Percentiles rank a stretch among this genome's conserved stretches.
Conservation (phyloP, 2,113 vertebrate genomes). For the Nannospalax galili region DNA sequence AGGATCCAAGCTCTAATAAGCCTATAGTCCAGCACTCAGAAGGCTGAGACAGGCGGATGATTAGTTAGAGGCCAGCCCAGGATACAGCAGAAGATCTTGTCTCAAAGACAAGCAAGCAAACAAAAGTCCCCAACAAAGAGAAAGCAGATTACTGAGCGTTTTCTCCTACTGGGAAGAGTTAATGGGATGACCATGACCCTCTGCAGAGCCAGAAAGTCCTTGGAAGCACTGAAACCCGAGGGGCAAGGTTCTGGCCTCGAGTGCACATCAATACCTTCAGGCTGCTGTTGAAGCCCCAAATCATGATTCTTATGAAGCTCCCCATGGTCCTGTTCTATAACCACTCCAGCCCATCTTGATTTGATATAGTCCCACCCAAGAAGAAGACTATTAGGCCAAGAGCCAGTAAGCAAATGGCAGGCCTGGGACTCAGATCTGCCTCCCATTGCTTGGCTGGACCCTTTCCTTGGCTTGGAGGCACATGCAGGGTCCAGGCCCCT, state of each 20-base stretch:
- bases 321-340: neutral
- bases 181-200: neutral
- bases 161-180: neutral
- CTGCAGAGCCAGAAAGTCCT: neutral
- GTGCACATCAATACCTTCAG: neutral
- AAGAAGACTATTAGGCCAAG: neutral
- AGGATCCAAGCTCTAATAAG: neutral
- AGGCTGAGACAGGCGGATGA: neutral
- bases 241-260: neutral
- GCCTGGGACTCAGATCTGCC: no score
- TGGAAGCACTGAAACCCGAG: neutral
- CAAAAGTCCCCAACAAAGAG: no score
- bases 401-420: neutral
- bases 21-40: neutral
- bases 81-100: neutral
- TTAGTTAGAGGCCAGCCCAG: neutral
- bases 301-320: neutral
- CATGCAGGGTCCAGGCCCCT: fast-evolving
- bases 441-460: no score
- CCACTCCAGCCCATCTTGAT: neutral
- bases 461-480: neutral
- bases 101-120: neutral
- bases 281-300: neutral
- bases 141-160: neutral
- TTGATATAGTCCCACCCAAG: neutral